phyloP scores from a whole-genome alignment of 30 jellyfish, hydroid and myxozoan species.

The Catostylus mosaicus region DNA sequence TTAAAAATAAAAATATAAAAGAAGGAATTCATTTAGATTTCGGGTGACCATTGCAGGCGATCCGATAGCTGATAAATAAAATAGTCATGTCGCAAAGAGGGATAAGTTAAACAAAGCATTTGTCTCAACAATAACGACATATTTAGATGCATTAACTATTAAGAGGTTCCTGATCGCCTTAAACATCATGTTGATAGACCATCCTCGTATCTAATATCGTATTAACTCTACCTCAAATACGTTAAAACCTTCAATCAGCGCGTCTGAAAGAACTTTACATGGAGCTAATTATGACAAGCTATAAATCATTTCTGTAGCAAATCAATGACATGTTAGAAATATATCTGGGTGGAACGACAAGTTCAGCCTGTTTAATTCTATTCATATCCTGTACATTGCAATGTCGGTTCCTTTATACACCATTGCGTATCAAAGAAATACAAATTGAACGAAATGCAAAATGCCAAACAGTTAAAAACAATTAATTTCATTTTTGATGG shows the following conservation, averaged over 20 bases:
- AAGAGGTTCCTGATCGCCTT: slow-evolving; percentile 33
- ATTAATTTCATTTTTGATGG: not conserved
- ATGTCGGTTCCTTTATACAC: not conserved
- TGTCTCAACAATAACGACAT: slow-evolving; percentile 4
- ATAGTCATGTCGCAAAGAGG: not conserved
- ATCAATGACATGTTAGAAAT: not conserved
- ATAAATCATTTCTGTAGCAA: slow-evolving; percentile 6
- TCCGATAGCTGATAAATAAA: too few species aligned
- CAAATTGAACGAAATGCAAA: too few species aligned
- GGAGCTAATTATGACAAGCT: not conserved
- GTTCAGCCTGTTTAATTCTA: not conserved
- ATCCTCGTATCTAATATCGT: slow-evolving; percentile 7
- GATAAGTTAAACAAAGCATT: not conserved
- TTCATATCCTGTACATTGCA: not conserved
- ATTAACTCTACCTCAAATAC: slow-evolving; percentile 21
- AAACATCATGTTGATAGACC: slow-evolving; percentile 33
- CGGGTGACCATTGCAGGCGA: too few species aligned
- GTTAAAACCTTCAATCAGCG: slow-evolving; percentile 11
- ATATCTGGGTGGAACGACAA: slow-evolving; percentile 8
- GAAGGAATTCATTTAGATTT: too few species aligned
- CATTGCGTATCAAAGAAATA: too few species aligned
- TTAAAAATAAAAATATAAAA: too few species aligned
- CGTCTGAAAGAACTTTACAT: not conserved
- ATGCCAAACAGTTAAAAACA: not conserved
- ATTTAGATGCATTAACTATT: slow-evolving; percentile 8